phyloP scores from a whole-genome alignment of 2,113 vertebrate genomes.

The Brienomyrus brachyistius region DNA sequence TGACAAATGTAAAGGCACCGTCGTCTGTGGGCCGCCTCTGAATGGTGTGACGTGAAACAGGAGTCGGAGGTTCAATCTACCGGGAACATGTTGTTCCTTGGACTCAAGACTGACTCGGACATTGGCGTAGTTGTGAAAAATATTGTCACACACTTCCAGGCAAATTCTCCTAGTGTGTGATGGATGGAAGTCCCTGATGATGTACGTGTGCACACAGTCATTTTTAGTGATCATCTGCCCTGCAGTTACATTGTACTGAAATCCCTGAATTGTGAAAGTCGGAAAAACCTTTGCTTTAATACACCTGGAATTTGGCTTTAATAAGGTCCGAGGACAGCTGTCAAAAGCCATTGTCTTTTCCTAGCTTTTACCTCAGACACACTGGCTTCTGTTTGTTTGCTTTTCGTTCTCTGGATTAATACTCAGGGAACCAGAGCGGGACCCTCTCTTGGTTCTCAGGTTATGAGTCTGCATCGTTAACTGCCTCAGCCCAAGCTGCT shows the following conservation, averaged over 20 bases:
- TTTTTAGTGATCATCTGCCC: not conserved
- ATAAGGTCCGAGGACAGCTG: not conserved
- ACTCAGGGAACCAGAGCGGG: not conserved
- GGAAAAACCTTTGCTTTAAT: not conserved
- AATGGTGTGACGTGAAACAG: not conserved
- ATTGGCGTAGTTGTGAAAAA: not conserved
- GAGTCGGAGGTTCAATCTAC: not conserved
- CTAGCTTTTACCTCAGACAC: not conserved
- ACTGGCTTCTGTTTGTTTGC: not conserved
- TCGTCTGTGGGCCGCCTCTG: not conserved
- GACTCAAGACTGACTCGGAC: not conserved
- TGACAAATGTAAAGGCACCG: not conserved
- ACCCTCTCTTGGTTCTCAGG: not conserved
- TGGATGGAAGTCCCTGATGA: no score
- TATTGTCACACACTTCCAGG: no score
- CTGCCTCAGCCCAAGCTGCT: not conserved
- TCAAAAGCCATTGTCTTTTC: not conserved
- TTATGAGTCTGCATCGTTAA: not conserved
- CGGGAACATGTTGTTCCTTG: not conserved
- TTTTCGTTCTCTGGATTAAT: not conserved
- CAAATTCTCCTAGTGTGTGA: no score
- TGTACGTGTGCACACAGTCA: not conserved
- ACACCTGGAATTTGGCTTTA: not conserved
- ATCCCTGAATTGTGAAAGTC: not conserved
- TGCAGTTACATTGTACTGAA: not conserved